These are phyloP conservation scores for Lacanobia wlatinum DNA, from an alignment of 2,888 invertebrate genomes.

Conservation along the genomic window DNA sequence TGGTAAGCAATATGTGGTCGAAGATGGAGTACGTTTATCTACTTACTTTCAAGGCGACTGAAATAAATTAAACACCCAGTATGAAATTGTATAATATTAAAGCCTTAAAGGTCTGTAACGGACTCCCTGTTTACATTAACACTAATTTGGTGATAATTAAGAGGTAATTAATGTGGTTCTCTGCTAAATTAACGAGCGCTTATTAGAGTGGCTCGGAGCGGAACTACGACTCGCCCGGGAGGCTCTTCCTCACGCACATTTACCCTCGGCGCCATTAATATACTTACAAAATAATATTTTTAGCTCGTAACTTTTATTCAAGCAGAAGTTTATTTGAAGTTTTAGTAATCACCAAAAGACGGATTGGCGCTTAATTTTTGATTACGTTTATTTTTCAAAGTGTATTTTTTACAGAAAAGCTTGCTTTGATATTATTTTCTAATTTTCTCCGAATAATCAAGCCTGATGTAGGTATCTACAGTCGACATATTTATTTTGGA, in stretches of 20 bases:
- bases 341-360: no score
- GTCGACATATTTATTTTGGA: no score
- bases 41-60: neutral
- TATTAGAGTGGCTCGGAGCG: conserved; percentile 18
- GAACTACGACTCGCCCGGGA: conserved; percentile 27
- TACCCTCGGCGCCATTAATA: conserved; percentile 5
- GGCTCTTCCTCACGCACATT: conserved; percentile 9
- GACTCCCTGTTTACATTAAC: conserved; percentile 16
- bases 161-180: conserved; percentile 42
- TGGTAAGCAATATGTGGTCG: no score
- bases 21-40: no score
- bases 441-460: no score
- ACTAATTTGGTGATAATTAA: conserved; percentile 46
- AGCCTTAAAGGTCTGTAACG: conserved; percentile 14
- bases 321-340: neutral
- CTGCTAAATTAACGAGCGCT: conserved; percentile 36
- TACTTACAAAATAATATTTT: conserved; percentile 1
- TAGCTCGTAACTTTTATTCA: neutral
- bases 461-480: no score
- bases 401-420: conserved; percentile 1
- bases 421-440: no score
- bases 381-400: neutral
- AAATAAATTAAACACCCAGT: neutral
- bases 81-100: neutral
- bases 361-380: neutral